Percentiles rank a stretch among this genome's conserved stretches.
Evolutionary conservation across 2,113 vertebrate species (phyloP).

Genomic region (Phrynocephalus versicolor): DNA sequence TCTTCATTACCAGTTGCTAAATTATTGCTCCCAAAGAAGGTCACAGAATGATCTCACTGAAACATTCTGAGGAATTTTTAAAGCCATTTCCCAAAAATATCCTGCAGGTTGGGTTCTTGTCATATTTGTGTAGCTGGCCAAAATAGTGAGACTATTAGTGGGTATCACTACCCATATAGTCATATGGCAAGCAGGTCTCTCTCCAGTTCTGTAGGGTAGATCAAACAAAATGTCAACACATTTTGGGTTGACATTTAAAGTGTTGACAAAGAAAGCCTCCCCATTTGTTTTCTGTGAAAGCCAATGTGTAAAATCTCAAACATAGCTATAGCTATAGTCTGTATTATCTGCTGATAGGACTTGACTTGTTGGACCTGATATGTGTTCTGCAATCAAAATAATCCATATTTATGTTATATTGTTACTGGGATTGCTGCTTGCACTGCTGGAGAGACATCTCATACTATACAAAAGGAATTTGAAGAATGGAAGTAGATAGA

Average conservation of each 20-base stretch:
- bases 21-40: too few species aligned
- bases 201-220: neutral
- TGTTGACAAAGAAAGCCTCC: neutral
- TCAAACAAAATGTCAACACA: neutral
- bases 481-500: neutral
- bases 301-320: too few species aligned
- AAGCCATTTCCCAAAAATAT: too few species aligned
- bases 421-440: neutral
- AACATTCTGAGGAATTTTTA: too few species aligned
- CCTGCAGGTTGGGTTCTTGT: too few species aligned
- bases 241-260: neutral
- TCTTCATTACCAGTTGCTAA: neutral
- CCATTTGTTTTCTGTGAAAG: too few species aligned
- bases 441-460: neutral
- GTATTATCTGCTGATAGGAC: neutral
- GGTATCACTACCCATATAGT: neutral
- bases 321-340: neutral
- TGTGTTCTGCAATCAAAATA: neutral
- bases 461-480: neutral
- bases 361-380: neutral
- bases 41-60: too few species aligned
- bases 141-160: neutral
- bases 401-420: neutral
- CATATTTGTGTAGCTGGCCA: neutral
- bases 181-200: neutral